phyloP scores from a whole-genome alignment of 2,888 invertebrate species.

The Thymelicus sylvestris region DNA sequence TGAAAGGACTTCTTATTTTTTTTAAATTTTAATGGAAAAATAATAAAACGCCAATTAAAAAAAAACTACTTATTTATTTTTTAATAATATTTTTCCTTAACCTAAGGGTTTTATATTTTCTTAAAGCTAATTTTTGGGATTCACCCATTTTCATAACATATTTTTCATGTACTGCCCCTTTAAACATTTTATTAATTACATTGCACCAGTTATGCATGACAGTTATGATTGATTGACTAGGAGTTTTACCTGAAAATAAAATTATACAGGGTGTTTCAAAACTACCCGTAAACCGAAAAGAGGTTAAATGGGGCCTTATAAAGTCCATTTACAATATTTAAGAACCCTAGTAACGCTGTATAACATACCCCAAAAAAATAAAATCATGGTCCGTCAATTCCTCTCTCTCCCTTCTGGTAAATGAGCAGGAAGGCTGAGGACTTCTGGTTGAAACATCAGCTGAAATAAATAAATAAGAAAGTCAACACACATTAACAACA shows the following conservation, averaged over 20 bases:
- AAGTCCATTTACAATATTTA: too few relatives aligned
- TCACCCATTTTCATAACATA: background rate
- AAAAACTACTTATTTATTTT: background rate
- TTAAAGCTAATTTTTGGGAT: background rate
- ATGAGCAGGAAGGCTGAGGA: too few relatives aligned
- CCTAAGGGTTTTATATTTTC: background rate
- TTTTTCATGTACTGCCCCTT: constrained; percentile 30
- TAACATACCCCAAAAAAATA: too few relatives aligned
- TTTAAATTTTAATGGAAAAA: background rate
- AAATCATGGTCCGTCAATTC: too few relatives aligned
- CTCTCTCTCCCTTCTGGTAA: too few relatives aligned
- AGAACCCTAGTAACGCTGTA: too few relatives aligned
- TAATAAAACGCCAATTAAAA: background rate
- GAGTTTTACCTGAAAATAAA: background rate
- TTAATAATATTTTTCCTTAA: background rate
- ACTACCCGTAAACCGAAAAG: too few relatives aligned
- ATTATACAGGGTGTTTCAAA: background rate
- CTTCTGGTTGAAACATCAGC: too few relatives aligned
- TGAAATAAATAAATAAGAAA: too few relatives aligned
- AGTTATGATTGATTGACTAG: background rate
- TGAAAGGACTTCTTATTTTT: background rate
- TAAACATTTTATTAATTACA: constrained; percentile 34
- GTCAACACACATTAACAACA: background rate
- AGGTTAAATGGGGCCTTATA: too few relatives aligned
- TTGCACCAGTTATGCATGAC: constrained; percentile 38